Percentiles rank a stretch among this genome's conserved stretches.
Conservation (phyloP, 2,888 invertebrate genomes). For the Falcaria lacertinaria region DNA sequence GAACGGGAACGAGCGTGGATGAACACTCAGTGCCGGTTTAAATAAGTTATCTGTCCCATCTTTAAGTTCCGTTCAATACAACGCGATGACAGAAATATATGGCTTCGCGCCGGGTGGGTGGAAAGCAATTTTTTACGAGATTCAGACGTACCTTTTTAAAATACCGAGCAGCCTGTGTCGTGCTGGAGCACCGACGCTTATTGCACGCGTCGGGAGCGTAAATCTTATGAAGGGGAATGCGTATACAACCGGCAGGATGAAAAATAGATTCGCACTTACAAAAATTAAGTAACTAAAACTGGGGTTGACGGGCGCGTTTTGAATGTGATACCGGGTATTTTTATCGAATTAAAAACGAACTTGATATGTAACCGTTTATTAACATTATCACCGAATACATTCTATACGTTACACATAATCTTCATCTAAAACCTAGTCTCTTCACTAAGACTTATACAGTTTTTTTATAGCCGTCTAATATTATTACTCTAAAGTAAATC, state of each 20-base stretch:
- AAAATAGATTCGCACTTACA: conserved; percentile 70
- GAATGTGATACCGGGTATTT: no score
- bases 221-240: conserved; percentile 59
- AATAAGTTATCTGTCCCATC: conserved; percentile 61
- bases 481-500: conserved; percentile 11
- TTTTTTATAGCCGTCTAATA: conserved; percentile 5
- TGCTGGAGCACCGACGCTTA: conserved; percentile 54
- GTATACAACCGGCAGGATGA: conserved; percentile 51
- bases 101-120: conserved; percentile 47
- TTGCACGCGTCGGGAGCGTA: conserved; percentile 65
- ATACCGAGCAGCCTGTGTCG: conserved; percentile 56
- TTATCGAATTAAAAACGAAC: no score
- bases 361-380: no score
- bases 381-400: conserved; percentile 5
- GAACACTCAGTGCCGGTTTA: conserved; percentile 42
- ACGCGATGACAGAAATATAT: conserved; percentile 61
- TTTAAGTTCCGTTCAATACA: conserved; percentile 55
- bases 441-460: conserved; percentile 13
- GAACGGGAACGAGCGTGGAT: not conserved
- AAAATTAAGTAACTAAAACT: conserved; percentile 55
- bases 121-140: conserved; percentile 70
- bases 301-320: conserved; percentile 21
- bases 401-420: no score
- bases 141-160: conserved; percentile 72
- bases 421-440: no score